phyloP scores from a whole-genome alignment of 2,888 invertebrate genomes.

The Tipula unca region DNA sequence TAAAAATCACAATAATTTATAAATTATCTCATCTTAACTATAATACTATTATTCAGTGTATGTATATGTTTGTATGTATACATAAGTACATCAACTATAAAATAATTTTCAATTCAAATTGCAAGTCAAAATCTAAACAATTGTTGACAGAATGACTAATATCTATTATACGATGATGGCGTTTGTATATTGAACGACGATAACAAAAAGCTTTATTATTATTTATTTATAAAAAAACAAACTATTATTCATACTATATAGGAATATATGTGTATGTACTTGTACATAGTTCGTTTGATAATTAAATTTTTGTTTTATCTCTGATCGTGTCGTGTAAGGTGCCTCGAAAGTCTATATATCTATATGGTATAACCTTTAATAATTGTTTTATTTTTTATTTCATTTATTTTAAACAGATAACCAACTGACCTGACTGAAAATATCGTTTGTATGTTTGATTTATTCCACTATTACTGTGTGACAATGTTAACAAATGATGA shows the following conservation, averaged over 20 bases:
- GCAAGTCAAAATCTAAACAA: neutral
- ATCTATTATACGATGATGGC: neutral
- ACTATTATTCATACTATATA: neutral
- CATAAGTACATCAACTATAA: neutral
- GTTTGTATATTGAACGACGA: neutral
- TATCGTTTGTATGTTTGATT: constrained; percentile 14
- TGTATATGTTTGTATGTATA: neutral
- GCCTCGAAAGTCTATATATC: neutral
- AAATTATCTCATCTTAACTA: neutral
- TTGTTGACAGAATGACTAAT: neutral
- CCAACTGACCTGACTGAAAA: constrained; percentile 14
- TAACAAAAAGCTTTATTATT: neutral
- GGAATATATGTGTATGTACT: neutral
- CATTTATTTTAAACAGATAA: neutral
- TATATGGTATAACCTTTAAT: neutral
- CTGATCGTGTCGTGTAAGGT: neutral
- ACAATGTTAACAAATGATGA: constrained; percentile 10
- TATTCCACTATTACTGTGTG: neutral
- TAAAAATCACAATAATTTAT: neutral
- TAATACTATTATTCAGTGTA: neutral
- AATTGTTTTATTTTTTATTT: neutral
- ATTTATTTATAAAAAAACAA: neutral
- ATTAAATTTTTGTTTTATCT: neutral
- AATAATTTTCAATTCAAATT: neutral
- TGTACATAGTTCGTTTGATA: too few species aligned